Evolutionary conservation across 2,797 vertebrate species (phyloP), one percentile per base, ranked within the genome.

Genomic region (Notolabrus celidotus): DNA sequence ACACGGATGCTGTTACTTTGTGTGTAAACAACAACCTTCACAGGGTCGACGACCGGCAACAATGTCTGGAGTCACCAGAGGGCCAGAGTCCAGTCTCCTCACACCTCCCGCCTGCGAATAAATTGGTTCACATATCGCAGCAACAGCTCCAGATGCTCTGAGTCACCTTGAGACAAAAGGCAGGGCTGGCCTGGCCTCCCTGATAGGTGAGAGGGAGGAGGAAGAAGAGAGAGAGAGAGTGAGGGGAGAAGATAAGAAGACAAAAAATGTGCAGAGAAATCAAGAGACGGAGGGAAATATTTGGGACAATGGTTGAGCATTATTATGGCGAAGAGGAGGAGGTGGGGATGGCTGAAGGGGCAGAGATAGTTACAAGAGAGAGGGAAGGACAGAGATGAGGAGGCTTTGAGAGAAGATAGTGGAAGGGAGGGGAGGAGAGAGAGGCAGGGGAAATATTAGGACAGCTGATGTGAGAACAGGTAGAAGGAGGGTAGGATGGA

Each of bases 161-260:
- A 86, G 88, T 93, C 91, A 94, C 93, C 93, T 94, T 93, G 91
- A 94, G 88, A 92, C 84, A 80, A 90, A 87, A 88, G 85, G 69
- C 86, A 78, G n/a, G 74, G 74, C 58, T 75, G 71, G 76, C 49
- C 74, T 74, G 76, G 54, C 74, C 80, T 74, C 77, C 67, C 64
- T 65, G 60, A 77, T 66, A 67, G 77, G 78, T 67, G 82, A 71
- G 68, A 61, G 39, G 51, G 39, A 60, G 52, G 14, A 42, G 17
- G 19, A n/a, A 10, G 41, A n/a, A 10, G 41, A 19, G 53, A 55
- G 17, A 15, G 50, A 22, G 71, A 57, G 61, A 33, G 71, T 41
- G 33, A 47, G 49, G 19, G 19, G 27, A 60, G 27, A 12, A 57
- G 65, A 77, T 46, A 52, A 39, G 36, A n/a, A 19, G 14, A 17